These are phyloP conservation scores for Neolamprologus sp. DNA, from an alignment of 2,113 vertebrate genomes.

Conservation along the genomic window DNA sequence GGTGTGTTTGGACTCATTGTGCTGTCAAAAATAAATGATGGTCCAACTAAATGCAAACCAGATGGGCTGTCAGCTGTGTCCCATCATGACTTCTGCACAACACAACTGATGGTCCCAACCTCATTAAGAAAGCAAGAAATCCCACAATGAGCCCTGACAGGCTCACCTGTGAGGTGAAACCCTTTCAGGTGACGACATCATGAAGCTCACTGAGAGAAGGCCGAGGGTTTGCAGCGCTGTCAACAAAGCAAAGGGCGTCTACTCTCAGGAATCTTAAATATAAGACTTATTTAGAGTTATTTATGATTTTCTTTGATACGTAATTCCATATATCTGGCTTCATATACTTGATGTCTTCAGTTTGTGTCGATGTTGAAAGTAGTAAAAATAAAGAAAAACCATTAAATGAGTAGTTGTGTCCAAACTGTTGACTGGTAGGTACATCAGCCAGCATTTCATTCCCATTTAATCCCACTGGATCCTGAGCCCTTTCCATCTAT, in stretches of 20 bases:
- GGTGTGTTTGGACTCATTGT: not conserved
- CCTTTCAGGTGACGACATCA: not conserved
- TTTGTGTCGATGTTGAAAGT: not conserved
- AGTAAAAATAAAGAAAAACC: not conserved
- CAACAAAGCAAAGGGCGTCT: not conserved
- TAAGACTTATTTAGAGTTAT: not conserved
- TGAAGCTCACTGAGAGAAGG: not conserved
- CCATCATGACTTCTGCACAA: not conserved
- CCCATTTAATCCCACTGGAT: not conserved
- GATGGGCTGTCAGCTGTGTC: not conserved
- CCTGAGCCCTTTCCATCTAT: rapidly evolving
- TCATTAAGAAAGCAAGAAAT: not conserved
- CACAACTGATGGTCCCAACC: not conserved
- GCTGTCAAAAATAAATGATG: rapidly evolving
- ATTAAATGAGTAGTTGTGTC: not conserved
- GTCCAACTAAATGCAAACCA: not conserved
- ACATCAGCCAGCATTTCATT: not conserved
- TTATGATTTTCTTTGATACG: not conserved
- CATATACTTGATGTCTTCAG: not conserved
- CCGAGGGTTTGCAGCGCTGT: not conserved
- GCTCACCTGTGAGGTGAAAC: not conserved
- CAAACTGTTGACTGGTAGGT: not conserved
- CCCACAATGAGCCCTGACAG: rapidly evolving
- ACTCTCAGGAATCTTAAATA: not conserved
- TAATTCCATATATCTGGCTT: not conserved